A percentile compares a stretch with the other conserved stretches of the same genome.
phyloP scores from a whole-genome alignment of 2,797 vertebrate species.

The Crypturellus tataupa region DNA sequence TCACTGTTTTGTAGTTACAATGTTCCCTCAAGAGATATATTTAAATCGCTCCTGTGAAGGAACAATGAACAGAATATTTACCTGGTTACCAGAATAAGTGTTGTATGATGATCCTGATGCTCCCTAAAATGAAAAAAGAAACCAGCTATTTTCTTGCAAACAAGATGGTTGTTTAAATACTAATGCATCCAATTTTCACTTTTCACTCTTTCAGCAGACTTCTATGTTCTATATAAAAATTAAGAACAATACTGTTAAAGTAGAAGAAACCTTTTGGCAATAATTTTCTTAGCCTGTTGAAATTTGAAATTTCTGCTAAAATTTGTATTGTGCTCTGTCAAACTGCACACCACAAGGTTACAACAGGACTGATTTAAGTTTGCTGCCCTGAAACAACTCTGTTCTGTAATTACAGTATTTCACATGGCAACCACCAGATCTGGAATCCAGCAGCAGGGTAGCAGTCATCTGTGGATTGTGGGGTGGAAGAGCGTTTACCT shows the following conservation, averaged over 20 bases:
- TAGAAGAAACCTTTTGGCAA: neutral
- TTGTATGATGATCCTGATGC: constrained; percentile 9
- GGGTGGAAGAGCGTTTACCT: constrained; percentile 40
- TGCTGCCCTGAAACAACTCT: neutral
- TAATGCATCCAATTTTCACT: neutral
- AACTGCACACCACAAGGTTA: neutral
- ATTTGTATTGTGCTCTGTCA: neutral
- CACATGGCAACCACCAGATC: rapidly evolving
- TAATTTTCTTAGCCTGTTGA: neutral
- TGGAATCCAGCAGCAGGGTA: neutral
- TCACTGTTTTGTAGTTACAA: neutral
- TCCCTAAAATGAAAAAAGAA: constrained; percentile 14
- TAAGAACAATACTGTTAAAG: rapidly evolving
- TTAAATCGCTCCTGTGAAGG: neutral
- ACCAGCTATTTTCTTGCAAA: neutral
- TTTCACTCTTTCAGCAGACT: neutral
- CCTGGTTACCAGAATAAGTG: constrained; percentile 28
- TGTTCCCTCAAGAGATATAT: neutral
- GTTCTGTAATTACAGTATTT: neutral
- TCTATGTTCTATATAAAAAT: neutral
- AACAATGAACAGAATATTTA: neutral
- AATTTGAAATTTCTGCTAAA: neutral
- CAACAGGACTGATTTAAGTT: neutral
- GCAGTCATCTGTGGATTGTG: neutral
- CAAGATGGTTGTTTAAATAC: neutral